Base-by-base conservation (phyloP, 2,113 vertebrate genomes). In the Cheilinus undulatus region DNA sequence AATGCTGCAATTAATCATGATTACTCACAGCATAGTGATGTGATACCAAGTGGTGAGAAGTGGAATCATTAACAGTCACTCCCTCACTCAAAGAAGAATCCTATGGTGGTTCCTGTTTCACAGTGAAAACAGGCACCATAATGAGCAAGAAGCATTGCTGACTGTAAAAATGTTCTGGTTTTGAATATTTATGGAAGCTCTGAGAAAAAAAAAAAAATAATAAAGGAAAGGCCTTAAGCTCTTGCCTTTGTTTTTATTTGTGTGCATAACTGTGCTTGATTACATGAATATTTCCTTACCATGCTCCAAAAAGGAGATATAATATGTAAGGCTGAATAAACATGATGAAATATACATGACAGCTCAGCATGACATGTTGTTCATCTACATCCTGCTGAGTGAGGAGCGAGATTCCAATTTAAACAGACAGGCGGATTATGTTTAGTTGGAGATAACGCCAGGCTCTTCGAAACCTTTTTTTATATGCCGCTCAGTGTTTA, bases 401-500 rank as follows among this genome's bases (percentile, higher is more conserved):
- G 10, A 68, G 58, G 23, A 63, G 22, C 2, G 15, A 11, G 30
- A 64, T 26, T 38, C 12, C 20, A 34, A 11, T 56, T 63, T 77
- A 67, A 15, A 45, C 19, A 28, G 40, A 23, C 27, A 45, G 19
- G 12, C 5, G 28, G 36, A 48, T 19, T n/a, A 30, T 54, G 42
- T 58, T 72, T 20, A 58, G 49, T 71, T 30, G 61, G 65, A 65
- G 46, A 69, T 24, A 52, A n/a, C 46, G 63, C 22, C 1, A 1
- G 22, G 69, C 4, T 13, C 14, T 57, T 46, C 22, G 38, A 59
- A 56, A 34, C 7, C 32, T 27, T 48, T 27, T 48, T 79, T 65
- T 17, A 46, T 38, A 9, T 63, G 52, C 12, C 57, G 46, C 7
- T 10, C 62, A 81, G 73, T 53, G 38, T 50, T 5, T 0, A 53